Evolutionary conservation across 2,113 vertebrate species (phyloP), one percentile per base, ranked within the genome.

Genomic region (Hyperoodon ampullatus): DNA sequence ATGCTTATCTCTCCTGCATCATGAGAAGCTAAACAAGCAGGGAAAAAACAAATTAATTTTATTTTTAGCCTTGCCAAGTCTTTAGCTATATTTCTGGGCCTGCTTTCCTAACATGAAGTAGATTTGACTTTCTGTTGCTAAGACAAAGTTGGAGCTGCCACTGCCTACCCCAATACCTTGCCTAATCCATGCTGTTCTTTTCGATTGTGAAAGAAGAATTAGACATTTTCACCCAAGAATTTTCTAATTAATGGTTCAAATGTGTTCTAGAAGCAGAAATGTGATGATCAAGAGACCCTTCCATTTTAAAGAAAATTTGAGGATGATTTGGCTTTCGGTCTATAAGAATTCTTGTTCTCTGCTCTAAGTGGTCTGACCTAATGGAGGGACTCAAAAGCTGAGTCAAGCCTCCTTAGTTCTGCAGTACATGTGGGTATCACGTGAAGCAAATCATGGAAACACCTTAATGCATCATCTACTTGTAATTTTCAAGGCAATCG

Each of bases 51-150:
- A 94, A 93, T 88, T 88, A 90, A 77, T 96, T 96, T 96, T 94
- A 83, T 88, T 82, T 97, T 93, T 97, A 95, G 58, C n/a, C 33
- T 58, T 88, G 74, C 84, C 28, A 81, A 88, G 60, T 90, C 18
- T 60, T 95, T 87, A 66, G 55, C 28, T 82, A 9, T 58, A 44
- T 70, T 88, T 95, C 21, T 68, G 12, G 1, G 5, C 70, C 33
- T 70, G 68, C 39, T 78, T 85, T 97, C 78, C 80, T 35, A 28
- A 74, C 39, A 75, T 61, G 47, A 96, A 71, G 47, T 80, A 58
- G 66, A 83, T 95, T 75, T 80, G 33, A 71, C 14, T 84, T 87
- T 88, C 83, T 82, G 58, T 96, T 44, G 53, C 68, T 84, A 66
- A 94, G 39, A n/a, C 19, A 65, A 7, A 50, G 13, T 80, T 86